Percentiles rank a stretch among this genome's conserved stretches.
These are phyloP conservation scores for Bombylius major DNA, from an alignment of 2,888 invertebrate genomes.

Conservation along the genomic window DNA sequence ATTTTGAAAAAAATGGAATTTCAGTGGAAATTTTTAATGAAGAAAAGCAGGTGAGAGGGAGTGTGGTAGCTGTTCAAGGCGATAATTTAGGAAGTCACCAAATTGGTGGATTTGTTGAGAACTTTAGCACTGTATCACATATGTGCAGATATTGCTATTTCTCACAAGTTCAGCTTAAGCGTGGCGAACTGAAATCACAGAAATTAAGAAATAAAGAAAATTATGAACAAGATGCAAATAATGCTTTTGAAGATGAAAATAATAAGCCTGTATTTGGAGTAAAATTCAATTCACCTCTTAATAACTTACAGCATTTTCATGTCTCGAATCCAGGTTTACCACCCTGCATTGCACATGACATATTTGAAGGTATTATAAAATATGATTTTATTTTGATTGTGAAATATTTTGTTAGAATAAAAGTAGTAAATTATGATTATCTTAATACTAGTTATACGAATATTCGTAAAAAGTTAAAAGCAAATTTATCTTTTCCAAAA, in stretches of 20 bases:
- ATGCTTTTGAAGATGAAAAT: background rate
- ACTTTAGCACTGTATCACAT: conserved; percentile 5
- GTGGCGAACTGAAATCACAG: too few relatives aligned
- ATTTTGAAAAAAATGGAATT: conserved; percentile 5
- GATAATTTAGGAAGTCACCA: conserved; percentile 14
- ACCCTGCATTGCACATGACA: conserved; percentile 7
- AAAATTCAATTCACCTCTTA: conserved; percentile 3
- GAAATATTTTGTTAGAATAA: conserved; percentile 1
- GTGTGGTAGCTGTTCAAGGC: conserved; percentile 7
- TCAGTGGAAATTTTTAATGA: background rate
- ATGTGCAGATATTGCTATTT: background rate
- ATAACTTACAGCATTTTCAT: conserved; percentile 3
- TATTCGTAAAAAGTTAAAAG: conserved; percentile 6
- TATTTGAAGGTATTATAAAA: background rate
- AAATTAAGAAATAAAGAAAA: too few relatives aligned
- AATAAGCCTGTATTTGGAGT: background rate
- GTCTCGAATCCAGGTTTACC: conserved; percentile 4
- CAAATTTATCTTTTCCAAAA: conserved; percentile 7
- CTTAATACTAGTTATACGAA: conserved; percentile 5
- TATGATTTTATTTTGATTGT: background rate
- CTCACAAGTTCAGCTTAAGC: background rate
- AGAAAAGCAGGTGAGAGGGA: background rate
- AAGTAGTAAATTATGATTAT: conserved; percentile 5
- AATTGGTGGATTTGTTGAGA: conserved; percentile 13
- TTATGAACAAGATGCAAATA: background rate